A percentile compares a stretch with the other conserved stretches of the same genome.
Evolutionary conservation across 1,140 invertebrate species (phyloP).

Genomic region (Bombus superbus): DNA sequence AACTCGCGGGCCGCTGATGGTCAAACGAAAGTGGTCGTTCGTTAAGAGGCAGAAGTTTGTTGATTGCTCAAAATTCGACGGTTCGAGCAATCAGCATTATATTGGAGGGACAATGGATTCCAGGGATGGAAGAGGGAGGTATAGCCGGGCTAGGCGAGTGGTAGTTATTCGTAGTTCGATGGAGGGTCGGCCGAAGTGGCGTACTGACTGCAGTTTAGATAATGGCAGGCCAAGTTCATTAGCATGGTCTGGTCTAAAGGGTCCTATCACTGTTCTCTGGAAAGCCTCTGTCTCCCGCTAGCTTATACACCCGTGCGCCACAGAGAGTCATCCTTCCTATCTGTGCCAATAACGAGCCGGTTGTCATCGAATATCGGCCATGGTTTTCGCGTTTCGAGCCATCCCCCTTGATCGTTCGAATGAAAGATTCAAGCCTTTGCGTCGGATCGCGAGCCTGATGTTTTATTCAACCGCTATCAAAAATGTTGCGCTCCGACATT

Average conservation of each 20-base stretch:
- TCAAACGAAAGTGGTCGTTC: slow-evolving; percentile 46
- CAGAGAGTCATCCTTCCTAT: slow-evolving; percentile 27
- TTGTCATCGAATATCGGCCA: slow-evolving; percentile 25
- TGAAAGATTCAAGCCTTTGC: slow-evolving; percentile 4
- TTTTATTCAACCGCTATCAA: not conserved
- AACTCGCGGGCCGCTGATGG: slow-evolving; percentile 9
- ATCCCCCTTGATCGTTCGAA: not conserved
- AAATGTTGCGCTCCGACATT: not conserved
- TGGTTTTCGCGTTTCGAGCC: not conserved
- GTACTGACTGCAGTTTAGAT: slow-evolving; percentile 75
- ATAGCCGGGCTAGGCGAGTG: slow-evolving; percentile 37
- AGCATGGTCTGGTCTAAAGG: slow-evolving; percentile 71
- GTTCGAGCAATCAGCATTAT: slow-evolving; percentile 70
- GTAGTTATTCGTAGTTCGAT: slow-evolving; percentile 72
- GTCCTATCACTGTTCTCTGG: slow-evolving; percentile 61
- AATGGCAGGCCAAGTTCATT: slow-evolving; percentile 77
- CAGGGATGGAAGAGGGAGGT: slow-evolving; percentile 20
- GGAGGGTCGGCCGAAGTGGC: slow-evolving; percentile 68
- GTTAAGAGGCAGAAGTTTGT: slow-evolving; percentile 46
- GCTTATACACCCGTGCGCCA: slow-evolving; percentile 26
- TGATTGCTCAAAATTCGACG: slow-evolving; percentile 47
- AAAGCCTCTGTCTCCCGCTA: slow-evolving; percentile 29
- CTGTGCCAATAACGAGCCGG: slow-evolving; percentile 50
- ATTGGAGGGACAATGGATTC: slow-evolving; percentile 60
- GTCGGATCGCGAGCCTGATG: not conserved